phyloP scores from a whole-genome alignment of 37 sponge, comb jelly and placozoan genomes.

The Halisarca cf. caerulea region DNA sequence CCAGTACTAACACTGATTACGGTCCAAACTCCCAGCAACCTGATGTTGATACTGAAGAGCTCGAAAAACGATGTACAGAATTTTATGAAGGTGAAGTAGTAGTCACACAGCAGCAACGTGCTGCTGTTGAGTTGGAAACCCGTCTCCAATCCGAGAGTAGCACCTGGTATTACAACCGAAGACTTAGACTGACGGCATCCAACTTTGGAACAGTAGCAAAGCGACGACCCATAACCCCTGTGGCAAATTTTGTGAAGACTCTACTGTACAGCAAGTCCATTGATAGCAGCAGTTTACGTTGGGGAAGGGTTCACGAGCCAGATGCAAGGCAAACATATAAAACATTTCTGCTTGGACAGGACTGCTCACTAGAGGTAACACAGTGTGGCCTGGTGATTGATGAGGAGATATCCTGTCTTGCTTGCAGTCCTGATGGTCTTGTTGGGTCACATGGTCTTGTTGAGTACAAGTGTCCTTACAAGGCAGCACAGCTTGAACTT shows the following conservation, averaged over 20 bases:
- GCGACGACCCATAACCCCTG: background rate
- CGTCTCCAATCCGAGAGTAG: background rate
- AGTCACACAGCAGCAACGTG: background rate
- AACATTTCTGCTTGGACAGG: no score
- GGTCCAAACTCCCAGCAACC: no score
- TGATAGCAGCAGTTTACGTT: background rate
- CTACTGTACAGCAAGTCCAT: background rate
- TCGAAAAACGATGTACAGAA: no score
- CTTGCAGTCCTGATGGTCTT: background rate
- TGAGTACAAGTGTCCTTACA: background rate
- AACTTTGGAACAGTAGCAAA: background rate
- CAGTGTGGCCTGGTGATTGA: background rate
- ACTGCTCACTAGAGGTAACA: background rate
- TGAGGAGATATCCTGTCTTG: background rate
- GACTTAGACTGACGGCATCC: background rate
- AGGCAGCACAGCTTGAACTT: background rate
- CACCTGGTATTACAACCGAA: background rate
- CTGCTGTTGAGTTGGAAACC: background rate
- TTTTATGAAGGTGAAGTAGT: background rate
- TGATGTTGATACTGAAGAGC: no score
- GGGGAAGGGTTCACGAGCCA: background rate
- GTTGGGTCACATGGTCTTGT: background rate
- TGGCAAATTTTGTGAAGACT: background rate
- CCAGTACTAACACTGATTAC: no score
- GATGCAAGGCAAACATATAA: no score